Evolutionary conservation across 1,140 invertebrate genomes (phyloP).

Genomic region (Zaprionus gabonicus): DNA sequence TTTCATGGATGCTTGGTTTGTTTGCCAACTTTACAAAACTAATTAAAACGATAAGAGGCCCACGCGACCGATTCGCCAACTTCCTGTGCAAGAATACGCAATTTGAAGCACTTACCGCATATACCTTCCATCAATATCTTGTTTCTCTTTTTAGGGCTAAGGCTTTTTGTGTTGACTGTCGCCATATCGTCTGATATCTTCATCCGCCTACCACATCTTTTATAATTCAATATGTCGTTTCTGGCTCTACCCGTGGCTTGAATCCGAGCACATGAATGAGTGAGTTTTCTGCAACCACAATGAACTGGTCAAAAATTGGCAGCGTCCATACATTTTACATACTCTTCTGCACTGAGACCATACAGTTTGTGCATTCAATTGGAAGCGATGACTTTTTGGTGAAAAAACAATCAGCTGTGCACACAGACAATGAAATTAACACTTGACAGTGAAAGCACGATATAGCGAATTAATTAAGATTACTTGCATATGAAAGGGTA

Average conservation of each 20-base stretch:
- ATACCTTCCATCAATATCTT: conserved; percentile 55
- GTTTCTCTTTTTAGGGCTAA: neutral
- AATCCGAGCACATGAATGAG: neutral
- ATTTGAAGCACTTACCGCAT: neutral
- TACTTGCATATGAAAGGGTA: neutral
- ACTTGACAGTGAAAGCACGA: conserved; percentile 26
- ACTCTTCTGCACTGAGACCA: conserved; percentile 44
- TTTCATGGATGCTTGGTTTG: conserved; percentile 33
- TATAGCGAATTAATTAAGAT: neutral
- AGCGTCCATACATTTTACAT: conserved; percentile 7
- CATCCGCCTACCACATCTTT: neutral
- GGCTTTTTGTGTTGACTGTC: too few relatives aligned
- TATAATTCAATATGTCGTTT: neutral
- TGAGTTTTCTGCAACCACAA: neutral
- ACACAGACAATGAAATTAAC: conserved; percentile 62
- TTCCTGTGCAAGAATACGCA: conserved; percentile 10
- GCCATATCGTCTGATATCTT: neutral
- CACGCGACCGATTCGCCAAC: conserved; percentile 34
- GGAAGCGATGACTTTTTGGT: conserved; percentile 57
- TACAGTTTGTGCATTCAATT: conserved; percentile 57
- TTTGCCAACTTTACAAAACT: conserved; percentile 68
- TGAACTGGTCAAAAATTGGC: neutral
- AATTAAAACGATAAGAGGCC: conserved; percentile 74
- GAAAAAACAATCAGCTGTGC: conserved; percentile 34
- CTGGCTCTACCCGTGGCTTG: neutral